These are phyloP conservation scores for Trissoscelio sp. DNA, from an alignment of 2,888 invertebrate genomes.

Conservation along the genomic window DNA sequence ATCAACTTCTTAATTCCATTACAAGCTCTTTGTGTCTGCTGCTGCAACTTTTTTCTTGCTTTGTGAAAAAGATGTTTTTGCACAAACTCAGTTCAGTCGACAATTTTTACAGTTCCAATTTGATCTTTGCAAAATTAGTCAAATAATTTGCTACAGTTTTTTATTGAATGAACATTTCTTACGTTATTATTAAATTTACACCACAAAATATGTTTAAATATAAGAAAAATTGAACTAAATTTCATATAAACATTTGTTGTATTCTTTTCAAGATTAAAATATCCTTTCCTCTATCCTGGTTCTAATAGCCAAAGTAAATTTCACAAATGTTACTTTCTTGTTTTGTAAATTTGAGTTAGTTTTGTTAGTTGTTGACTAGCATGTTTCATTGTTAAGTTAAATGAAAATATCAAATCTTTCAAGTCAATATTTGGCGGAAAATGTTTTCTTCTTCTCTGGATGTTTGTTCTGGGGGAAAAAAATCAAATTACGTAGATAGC, in stretches of 20 bases:
- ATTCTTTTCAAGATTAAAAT: too few species aligned
- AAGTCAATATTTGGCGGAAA: slow-evolving; percentile 22
- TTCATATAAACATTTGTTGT: too few species aligned
- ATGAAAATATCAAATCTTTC: slow-evolving; percentile 11
- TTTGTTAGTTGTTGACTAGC: not conserved
- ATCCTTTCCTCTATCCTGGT: too few species aligned
- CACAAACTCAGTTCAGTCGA: not conserved
- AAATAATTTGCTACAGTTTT: too few species aligned
- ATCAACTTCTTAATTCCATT: slow-evolving; percentile 51
- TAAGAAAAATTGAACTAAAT: too few species aligned
- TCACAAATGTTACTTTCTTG: too few species aligned
- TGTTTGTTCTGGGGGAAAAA: slow-evolving; percentile 27
- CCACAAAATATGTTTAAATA: too few species aligned
- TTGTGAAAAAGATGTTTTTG: not conserved
- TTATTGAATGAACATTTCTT: too few species aligned
- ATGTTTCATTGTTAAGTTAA: not conserved
- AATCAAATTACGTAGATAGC: slow-evolving; percentile 42
- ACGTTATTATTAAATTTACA: too few species aligned
- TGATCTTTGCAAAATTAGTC: not conserved
- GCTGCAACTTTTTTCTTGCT: not conserved
- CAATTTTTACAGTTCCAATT: slow-evolving; percentile 14
- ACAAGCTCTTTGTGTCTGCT: slow-evolving; percentile 6
- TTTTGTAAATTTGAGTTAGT: not conserved
- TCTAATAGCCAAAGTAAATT: too few species aligned
- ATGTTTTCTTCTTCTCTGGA: slow-evolving; percentile 4